Percentiles rank a stretch among this genome's conserved stretches.
These are phyloP conservation scores for Himantopus leucocephalus DNA, from an alignment of 2,113 vertebrate genomes.

Conservation along the genomic window DNA sequence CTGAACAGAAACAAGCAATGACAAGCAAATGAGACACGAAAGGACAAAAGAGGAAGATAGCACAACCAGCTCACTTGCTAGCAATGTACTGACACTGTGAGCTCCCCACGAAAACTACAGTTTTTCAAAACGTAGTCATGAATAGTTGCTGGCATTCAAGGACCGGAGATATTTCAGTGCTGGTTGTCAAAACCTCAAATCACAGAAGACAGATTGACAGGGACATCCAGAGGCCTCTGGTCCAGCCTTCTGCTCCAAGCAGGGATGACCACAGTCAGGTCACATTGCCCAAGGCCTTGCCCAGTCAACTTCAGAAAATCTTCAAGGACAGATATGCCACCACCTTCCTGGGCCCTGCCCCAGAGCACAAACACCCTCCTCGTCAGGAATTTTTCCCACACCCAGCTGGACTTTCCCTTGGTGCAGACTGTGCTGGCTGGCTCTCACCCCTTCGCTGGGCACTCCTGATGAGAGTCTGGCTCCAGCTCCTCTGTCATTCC, in stretches of 20 bases:
- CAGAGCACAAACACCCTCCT: not conserved
- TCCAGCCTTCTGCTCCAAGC: not conserved
- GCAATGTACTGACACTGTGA: not conserved
- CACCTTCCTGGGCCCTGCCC: not conserved
- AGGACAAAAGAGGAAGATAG: not conserved
- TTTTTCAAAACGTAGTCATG: not conserved
- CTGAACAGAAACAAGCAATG: not conserved
- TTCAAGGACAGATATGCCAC: not conserved
- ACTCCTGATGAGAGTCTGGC: not conserved
- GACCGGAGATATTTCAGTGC: not conserved
- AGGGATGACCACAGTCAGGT: not conserved
- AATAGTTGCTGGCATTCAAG: not conserved
- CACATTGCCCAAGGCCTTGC: not conserved
- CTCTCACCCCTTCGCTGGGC: not conserved
- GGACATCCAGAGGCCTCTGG: not conserved
- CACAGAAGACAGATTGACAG: not conserved
- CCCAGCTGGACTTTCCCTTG: not conserved
- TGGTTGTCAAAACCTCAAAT: not conserved
- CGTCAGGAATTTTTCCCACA: not conserved
- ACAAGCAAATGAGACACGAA: not conserved
- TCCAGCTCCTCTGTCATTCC: not conserved
- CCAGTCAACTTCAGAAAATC: not conserved
- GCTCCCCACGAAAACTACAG: not conserved
- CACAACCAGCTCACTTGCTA: not conserved
- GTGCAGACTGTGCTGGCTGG: not conserved